Base-by-base conservation (phyloP, 2,888 invertebrate species). In the Oscheius onirici region DNA sequence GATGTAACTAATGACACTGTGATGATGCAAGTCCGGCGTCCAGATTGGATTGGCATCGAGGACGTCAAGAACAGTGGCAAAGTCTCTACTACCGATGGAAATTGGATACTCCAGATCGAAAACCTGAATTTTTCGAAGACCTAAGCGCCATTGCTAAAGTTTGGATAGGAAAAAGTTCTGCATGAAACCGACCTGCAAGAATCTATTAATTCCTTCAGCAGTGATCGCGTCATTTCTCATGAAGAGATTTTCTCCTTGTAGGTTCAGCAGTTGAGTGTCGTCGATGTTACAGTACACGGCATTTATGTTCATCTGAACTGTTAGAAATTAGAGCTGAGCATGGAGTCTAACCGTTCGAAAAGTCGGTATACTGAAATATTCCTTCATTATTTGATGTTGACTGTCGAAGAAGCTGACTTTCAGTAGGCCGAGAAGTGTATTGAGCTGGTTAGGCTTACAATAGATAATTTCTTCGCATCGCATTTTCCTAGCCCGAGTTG, bases 41-140 rank as follows among this genome's bases (percentile, higher is more conserved):
- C 58, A 58, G n/a, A 58, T 58, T 11, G 58, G 58, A n/a, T 58
- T 58, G 8, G 58, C 58, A 22, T 58, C 40, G 17, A 58, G 58
- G 40, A 11, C 58, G 3, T 40, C 20, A 11, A 58, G 17, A 17
- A 58, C 20, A n/a, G 40, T 28, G 3, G 11, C 58, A 41, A 58
- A 58, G 34, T 41, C 41, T 17, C 58, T 11, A 15, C 17, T 34
- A 1, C 58, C 58, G 5, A 40, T 17, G 11, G 58, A 58, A n/a
- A 17, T 17, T 3, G 24, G 28, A 17, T 28, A 58, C 17, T 58
- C 58, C 58, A 58, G 22, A 20, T 58, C 34, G 41, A 58, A 58
- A 2, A 17, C 40, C 1, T 34, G 1, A 28, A 58, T 40, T 17
- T 58, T 20, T 20, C 58, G 13, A 10, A 28, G 40, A n/a, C 58